Evolutionary conservation across 2,113 vertebrate species (phyloP).

Genomic region (Anseranas semipalmata): DNA sequence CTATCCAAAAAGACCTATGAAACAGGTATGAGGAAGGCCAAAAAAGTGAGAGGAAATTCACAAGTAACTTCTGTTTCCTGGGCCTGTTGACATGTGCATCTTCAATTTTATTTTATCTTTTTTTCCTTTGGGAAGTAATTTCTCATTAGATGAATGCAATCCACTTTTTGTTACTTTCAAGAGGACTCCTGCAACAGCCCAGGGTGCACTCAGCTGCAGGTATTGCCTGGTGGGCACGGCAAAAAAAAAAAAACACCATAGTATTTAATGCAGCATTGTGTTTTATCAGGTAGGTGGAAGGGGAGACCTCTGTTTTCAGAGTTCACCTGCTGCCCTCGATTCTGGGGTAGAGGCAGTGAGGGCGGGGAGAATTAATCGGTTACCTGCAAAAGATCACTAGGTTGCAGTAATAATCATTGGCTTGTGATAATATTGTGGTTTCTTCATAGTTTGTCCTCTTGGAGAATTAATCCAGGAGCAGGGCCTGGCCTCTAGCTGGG

Average conservation of each 20-base stretch:
- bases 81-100: accelerated
- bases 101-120: neutral
- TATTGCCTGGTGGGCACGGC: neutral
- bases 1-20: neutral
- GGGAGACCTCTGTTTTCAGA: accelerated
- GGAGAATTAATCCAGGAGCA: neutral
- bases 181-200: accelerated
- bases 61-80: neutral
- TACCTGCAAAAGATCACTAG: neutral
- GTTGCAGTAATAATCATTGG: neutral
- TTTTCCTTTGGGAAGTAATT: neutral
- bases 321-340: accelerated
- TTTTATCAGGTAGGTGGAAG: neutral
- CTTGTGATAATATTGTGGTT: neutral
- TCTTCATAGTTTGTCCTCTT: neutral
- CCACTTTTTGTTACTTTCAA: neutral
- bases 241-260: neutral
- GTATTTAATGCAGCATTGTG: neutral
- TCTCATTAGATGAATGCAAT: neutral
- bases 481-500: neutral
- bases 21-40: neutral
- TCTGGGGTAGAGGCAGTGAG: neutral
- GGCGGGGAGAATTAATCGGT: neutral
- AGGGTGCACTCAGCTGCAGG: neutral
- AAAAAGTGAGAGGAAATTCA: neutral